These are phyloP conservation scores for Threskiornis aethiopicus DNA, from an alignment of 2,797 vertebrate species.

Conservation along the genomic window DNA sequence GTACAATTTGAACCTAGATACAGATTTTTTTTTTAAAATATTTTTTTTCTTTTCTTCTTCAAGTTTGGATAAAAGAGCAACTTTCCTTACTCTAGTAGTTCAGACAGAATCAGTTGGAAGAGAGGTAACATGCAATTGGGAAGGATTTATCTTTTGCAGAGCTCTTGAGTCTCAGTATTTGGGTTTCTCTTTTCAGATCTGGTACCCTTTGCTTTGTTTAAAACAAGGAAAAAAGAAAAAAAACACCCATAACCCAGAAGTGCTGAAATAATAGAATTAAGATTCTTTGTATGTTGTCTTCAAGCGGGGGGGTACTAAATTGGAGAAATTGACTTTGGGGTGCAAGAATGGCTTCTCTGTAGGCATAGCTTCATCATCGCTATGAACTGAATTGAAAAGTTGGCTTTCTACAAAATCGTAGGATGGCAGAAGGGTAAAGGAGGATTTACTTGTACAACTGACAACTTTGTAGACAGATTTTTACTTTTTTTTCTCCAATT, in stretches of 20 bases:
- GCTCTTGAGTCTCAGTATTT: neutral
- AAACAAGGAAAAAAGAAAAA: neutral
- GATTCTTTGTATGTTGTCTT: neutral
- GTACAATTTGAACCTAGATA: neutral
- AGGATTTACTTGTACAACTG: neutral
- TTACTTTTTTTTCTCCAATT: neutral
- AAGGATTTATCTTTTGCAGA: neutral
- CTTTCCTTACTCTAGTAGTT: neutral
- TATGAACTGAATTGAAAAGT: neutral
- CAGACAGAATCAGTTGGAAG: neutral
- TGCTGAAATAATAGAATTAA: neutral
- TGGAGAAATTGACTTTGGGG: neutral
- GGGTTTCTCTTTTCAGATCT: neutral
- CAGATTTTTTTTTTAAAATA: too few relatives aligned
- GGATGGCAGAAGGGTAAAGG: neutral
- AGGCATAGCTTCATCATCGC: neutral
- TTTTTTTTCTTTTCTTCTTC: neutral
- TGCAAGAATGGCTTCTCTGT: neutral
- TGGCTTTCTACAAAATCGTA: fast-evolving
- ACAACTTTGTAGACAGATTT: neutral
- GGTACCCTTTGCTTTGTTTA: neutral
- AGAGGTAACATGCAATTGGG: neutral
- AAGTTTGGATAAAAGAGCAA: neutral
- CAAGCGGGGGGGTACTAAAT: neutral
- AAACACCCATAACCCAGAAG: neutral